Evolutionary conservation across 2,797 vertebrate genomes (phyloP), one percentile per base, ranked within the genome.

Genomic region (Hypotaenidia philippensis): DNA sequence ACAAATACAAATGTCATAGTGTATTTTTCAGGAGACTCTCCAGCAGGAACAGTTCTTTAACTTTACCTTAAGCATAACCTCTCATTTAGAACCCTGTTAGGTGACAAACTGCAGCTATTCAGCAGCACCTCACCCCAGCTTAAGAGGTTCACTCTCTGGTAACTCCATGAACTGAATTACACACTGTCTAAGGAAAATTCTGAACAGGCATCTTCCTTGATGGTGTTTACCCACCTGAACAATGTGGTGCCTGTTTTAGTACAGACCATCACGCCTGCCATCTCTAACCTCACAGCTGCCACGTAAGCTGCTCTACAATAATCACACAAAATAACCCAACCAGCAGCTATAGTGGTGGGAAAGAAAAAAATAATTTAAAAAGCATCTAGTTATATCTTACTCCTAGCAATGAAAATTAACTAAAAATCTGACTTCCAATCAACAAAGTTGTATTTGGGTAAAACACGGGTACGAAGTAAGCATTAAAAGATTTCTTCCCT

Each of bases 231-330:
- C 3, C 60, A 83, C 27, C 57, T 86, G 65, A 96, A 97, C 92
- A 97, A 94, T 8, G 15, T 64, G 68, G 61, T 85, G 53, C 86
- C 80, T 97, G 96, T 97, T 94, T 53, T 52, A 87, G 77, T 44
- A 57, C 90, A 76, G 49, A 84, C 76, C 38, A 27, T 83, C 64
- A 64, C 26, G 61, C 57, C 44, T 88, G 77, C 53, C 50, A 52
- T 38, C 84, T 89, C 83, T 91, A 49, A 89, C 26, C 78, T 81
- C 61, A 72, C 5, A 52, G 63, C 13, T 87, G 53, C 26, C 50
- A 61, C 31, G 11, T 40, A 82, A 74, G 31, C 47, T 44, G 34
- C 41, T 47, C 44, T 29, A 41, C 8, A 74, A 38, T 12, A 81
- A 56, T n/a, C 40, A 68, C 3, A 75, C 6, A 83, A 90, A 91